Evolutionary conservation across 30 jellyfish, hydroid and myxozoan species (phyloP).

Genomic region (Morbakka virulenta): DNA sequence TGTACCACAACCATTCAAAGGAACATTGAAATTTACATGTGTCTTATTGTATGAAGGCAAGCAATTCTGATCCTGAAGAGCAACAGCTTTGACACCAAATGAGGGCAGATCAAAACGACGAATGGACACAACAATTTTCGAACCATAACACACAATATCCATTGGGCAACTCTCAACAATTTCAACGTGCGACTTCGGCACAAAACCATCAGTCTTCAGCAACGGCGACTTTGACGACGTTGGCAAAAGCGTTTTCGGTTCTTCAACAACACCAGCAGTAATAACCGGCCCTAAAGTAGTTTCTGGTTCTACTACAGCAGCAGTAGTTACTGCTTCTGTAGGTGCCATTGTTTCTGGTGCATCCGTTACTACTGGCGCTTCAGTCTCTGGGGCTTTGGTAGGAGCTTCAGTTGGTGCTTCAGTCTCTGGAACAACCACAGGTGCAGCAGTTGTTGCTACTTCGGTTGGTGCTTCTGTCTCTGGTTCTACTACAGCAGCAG

Average conservation of each 20-base stretch:
- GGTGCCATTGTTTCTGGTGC: slow-evolving; percentile 55
- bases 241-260: too few relatives aligned
- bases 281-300: slow-evolving; percentile 30
- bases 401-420: slow-evolving; percentile 14
- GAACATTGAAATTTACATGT: slow-evolving; percentile 35
- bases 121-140: slow-evolving; percentile 27
- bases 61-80: slow-evolving; percentile 38
- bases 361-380: slow-evolving; percentile 40
- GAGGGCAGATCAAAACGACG: slow-evolving; percentile 25
- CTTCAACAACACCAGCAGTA: slow-evolving; percentile 29
- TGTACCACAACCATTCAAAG: slow-evolving; percentile 78
- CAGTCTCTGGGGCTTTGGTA: slow-evolving; percentile 18
- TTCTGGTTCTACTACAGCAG: slow-evolving; percentile 8
- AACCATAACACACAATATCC: slow-evolving; percentile 36
- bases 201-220: background rate
- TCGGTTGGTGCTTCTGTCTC: slow-evolving; percentile 17
- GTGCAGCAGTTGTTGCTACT: slow-evolving; percentile 28
- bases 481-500: slow-evolving; percentile 1
- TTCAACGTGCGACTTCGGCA: slow-evolving; percentile 13
- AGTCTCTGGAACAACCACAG: slow-evolving; percentile 3
- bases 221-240: slow-evolving; percentile 13
- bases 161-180: slow-evolving; percentile 68
- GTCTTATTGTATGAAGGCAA: slow-evolving; percentile 38
- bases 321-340: slow-evolving; percentile 15
- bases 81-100: slow-evolving; percentile 2